A percentile compares a stretch with the other conserved stretches of the same genome.
Conservation (phyloP, 2,888 invertebrate species). For the Brachylomia viminalis region DNA sequence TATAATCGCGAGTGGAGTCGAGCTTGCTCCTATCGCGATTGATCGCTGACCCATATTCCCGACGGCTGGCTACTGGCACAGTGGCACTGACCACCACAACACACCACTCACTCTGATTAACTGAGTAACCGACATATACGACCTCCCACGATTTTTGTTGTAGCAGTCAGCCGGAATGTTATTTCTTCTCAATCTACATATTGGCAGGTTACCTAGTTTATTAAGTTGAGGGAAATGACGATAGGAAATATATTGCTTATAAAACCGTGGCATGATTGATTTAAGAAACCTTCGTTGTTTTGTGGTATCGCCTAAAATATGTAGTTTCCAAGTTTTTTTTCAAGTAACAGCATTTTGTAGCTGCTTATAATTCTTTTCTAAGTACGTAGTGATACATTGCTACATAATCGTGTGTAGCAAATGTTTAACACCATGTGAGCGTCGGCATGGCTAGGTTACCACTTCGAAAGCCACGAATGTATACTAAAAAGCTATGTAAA, state of each 20-base stretch:
- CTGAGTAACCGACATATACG: slow-evolving; percentile 49
- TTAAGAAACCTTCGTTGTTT: slow-evolving; percentile 3
- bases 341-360: not conserved
- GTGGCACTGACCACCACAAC: slow-evolving; percentile 68
- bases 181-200: slow-evolving; percentile 67
- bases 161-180: slow-evolving; percentile 65
- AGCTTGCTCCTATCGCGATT: slow-evolving; percentile 84
- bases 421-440: slow-evolving; percentile 29
- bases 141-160: slow-evolving; percentile 77
- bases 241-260: slow-evolving; percentile 37
- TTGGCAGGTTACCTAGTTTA: slow-evolving; percentile 55
- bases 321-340: not conserved
- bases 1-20: slow-evolving; percentile 81
- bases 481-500: slow-evolving; percentile 19
- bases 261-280: slow-evolving; percentile 20
- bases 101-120: slow-evolving; percentile 56
- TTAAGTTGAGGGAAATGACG: slow-evolving; percentile 35
- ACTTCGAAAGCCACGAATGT: slow-evolving; percentile 21
- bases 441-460: slow-evolving; percentile 20
- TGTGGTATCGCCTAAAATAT: not conserved
- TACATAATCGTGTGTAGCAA: slow-evolving; percentile 14
- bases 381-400: not conserved
- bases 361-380: not conserved
- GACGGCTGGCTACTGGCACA: slow-evolving; percentile 64
- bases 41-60: slow-evolving; percentile 86